Evolutionary conservation across 1,140 invertebrate genomes (phyloP), one percentile per base, ranked within the genome.

Genomic region (Paralvinella palmiformis): DNA sequence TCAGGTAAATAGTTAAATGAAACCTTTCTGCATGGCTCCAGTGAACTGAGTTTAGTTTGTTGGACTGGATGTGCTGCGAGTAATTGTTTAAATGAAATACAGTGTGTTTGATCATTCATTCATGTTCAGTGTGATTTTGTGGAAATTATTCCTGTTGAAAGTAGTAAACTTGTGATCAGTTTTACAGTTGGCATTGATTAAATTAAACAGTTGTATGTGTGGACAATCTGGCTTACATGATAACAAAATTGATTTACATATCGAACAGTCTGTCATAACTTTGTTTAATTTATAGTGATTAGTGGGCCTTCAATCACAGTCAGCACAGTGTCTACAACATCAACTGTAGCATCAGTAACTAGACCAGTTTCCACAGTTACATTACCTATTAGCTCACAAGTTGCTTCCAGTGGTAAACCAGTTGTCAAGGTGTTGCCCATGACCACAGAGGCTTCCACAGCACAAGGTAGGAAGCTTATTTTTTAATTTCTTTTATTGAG

Each of bases 401-500:
- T 55, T 37, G 59, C 65, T n/a, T 53, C 67, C 4, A 48, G 48
- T 33, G 53, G 55, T n/a, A 78, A 74, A 68, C 77, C 77, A 37
- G 67, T 79, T 10, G 72, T 76, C 64, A 69, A 72, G 41, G 77
- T 79, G 15, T 69, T 72, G 15, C 76, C 77, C 17, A 60, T 79
- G 36, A 64, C 71, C 50, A 63, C 69, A 31, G 64, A 69, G 13
- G 36, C 70, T 56, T 48, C 67, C 29, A 31, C 41, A 33, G 41
- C 53, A 41, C 65, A 33, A 48, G 27, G 62, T 63, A 52, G 17
- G 48, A 2, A 1, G 10, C 48, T 2, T n/a, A n/a, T n/a, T n/a
- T n/a, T n/a, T n/a, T n/a, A n/a, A n/a, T n/a, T n/a, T n/a, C n/a
- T n/a, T n/a, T n/a, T n/a, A n/a, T n/a, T n/a, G n/a, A n/a, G n/a